Conservation (phyloP, 2,888 invertebrate genomes). For the Pseudoips prasinana region DNA sequence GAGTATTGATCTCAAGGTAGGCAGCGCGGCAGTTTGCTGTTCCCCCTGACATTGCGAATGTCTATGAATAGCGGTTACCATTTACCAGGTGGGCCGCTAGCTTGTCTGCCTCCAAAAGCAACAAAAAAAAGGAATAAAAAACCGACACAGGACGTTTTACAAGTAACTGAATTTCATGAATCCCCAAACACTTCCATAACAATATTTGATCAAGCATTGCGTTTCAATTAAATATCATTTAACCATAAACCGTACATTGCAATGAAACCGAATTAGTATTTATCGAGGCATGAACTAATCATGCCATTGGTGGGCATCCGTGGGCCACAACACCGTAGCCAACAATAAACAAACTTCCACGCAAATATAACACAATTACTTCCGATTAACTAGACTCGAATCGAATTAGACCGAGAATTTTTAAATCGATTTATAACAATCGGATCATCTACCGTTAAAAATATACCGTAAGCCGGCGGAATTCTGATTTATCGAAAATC, state of each 20-base stretch:
- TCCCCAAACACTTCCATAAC: background rate
- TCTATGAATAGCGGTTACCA: too few relatives aligned
- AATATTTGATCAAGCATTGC: constrained; percentile 13
- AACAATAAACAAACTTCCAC: constrained; percentile 52
- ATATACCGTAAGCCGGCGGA: constrained; percentile 64
- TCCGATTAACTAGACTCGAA: constrained; percentile 60
- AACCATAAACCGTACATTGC: too few relatives aligned
- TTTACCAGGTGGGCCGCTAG: too few relatives aligned
- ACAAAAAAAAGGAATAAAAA: too few relatives aligned
- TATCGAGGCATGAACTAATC: constrained; percentile 46
- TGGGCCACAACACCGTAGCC: constrained; percentile 40
- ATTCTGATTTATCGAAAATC: constrained; percentile 62
- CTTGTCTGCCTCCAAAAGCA: too few relatives aligned
- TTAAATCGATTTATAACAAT: constrained; percentile 62
- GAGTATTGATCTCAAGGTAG: too few relatives aligned
- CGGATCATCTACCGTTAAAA: constrained; percentile 70
- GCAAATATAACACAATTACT: constrained; percentile 57
- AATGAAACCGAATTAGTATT: constrained; percentile 19
- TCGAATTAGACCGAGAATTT: constrained; percentile 51
- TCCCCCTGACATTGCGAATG: too few relatives aligned
- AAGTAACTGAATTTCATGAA: too few relatives aligned
- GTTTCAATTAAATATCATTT: constrained; percentile 32
- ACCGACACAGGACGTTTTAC: too few relatives aligned
- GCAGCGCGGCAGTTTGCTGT: too few relatives aligned
- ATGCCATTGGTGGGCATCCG: constrained; percentile 5